phyloP scores from a whole-genome alignment of 2,888 invertebrate species.

The Tiliacea aurago region DNA sequence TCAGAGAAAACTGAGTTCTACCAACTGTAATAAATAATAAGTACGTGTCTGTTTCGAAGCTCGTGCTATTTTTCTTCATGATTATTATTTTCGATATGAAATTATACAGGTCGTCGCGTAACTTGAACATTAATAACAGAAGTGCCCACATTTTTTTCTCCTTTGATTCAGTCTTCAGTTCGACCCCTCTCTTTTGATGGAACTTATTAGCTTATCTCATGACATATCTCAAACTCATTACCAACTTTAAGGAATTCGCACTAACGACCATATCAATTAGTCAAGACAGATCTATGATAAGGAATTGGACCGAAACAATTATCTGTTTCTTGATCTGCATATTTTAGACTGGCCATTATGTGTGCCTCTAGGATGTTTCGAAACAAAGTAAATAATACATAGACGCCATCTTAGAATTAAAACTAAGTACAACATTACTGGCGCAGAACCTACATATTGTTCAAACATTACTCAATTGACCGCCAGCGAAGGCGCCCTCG shows the following conservation, averaged over 20 bases:
- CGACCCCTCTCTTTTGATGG: slow-evolving; percentile 13
- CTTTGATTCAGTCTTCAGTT: slow-evolving; percentile 1
- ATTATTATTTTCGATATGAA: slow-evolving; percentile 38
- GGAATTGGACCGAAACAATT: slow-evolving; percentile 2
- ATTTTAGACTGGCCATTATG: slow-evolving; percentile 12
- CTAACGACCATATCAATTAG: slow-evolving; percentile 28
- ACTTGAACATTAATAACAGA: slow-evolving; percentile 15
- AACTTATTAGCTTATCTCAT: slow-evolving; percentile 34
- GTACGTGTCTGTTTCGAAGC: slow-evolving; percentile 44
- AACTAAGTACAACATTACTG: slow-evolving; percentile 55
- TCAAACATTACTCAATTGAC: slow-evolving; percentile 74
- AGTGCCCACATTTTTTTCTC: not conserved
- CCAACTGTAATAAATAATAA: slow-evolving; percentile 52
- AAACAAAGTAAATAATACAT: slow-evolving; percentile 26
- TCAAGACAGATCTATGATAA: slow-evolving; percentile 24
- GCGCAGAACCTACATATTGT: slow-evolving; percentile 71
- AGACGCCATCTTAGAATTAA: slow-evolving; percentile 45
- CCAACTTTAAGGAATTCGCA: slow-evolving; percentile 37
- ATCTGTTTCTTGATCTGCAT: slow-evolving; percentile 2
- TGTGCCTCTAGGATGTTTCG: slow-evolving; percentile 1
- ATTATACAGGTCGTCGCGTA: slow-evolving; percentile 24
- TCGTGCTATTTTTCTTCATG: slow-evolving; percentile 30
- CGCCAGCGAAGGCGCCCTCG: slow-evolving; percentile 62
- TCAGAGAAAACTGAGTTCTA: slow-evolving; percentile 72
- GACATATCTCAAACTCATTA: slow-evolving; percentile 45